Base-by-base conservation (phyloP, 2,113 vertebrate species). In the Zapornia atra region DNA sequence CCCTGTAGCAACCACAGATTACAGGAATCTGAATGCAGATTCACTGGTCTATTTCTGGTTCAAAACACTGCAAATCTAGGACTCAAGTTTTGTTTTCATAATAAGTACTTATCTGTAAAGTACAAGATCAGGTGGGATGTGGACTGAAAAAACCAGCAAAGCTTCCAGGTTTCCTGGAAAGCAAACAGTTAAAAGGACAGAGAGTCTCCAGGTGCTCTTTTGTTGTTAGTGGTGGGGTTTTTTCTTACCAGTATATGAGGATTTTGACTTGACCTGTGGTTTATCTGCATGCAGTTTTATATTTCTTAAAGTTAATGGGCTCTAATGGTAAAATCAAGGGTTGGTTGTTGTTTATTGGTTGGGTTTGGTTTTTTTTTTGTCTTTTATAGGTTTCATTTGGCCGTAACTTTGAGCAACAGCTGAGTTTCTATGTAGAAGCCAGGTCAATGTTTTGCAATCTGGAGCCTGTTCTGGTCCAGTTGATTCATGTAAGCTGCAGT, bases 361-460 rank as follows among this genome's bases (percentile, higher is more conserved):
- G 44, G 17, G 44, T 46, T 46, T 46, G 44, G 16, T 18, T 16
- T 53, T 26, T 53, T 63, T 50, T 92, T 48, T 92, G 13, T 95
- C 56, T 94, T 61, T 36, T 56, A 2, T 40, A 99, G 99, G 99
- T 99, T 69, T 99, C 99, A 6, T 99, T 99, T 92, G 99, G 99
- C 34, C 99, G 99, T 38, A 99, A 99, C 97, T 99, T 99, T 83
- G 99, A 99, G 90, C 99, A 99, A 15, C 99, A 99, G 98, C 94
- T 99, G 94, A 99, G 99, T 94, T 99, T 99, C 96, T 99, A 99
- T 18, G 99, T 99, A 11, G 99, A 99, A 96, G 98, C 99, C 70
- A 96, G 99, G 92, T 99, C 99, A 10, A 99, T 99, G 77, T 99
- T 99, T 96, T 99, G 99, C 92, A 99, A 99, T 94, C 97, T 99